Evolutionary conservation across 2,888 invertebrate genomes (phyloP).

Genomic region (Thecocarcelia acutangulata): DNA sequence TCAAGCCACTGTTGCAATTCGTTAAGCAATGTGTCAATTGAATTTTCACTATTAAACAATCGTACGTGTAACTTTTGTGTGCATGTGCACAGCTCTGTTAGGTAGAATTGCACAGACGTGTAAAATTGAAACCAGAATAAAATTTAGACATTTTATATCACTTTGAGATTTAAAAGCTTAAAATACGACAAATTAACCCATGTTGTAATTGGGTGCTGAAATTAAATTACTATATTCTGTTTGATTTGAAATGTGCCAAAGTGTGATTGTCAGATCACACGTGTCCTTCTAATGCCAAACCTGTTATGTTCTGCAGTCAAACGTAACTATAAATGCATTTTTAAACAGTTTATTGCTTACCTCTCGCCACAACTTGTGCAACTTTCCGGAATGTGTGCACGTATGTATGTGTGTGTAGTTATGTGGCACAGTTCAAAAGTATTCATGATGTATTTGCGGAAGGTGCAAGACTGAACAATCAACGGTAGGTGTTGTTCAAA

Average conservation of each 20-base stretch:
- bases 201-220: conserved; percentile 61
- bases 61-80: conserved; percentile 16
- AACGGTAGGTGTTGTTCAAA: too few relatives aligned
- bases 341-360: neutral
- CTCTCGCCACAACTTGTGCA: neutral
- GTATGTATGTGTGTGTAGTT: neutral
- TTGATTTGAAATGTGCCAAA: conserved; percentile 61
- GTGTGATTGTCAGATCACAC: conserved; percentile 60
- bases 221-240: conserved; percentile 67
- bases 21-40: conserved; percentile 39
- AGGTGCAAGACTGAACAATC: too few relatives aligned
- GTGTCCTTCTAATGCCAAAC: conserved; percentile 55
- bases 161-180: conserved; percentile 63
- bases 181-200: conserved; percentile 57
- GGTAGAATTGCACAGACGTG: conserved; percentile 27
- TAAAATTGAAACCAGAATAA: conserved; percentile 31
- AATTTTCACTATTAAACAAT: conserved; percentile 26
- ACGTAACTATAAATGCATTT: conserved; percentile 50
- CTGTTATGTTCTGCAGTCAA: conserved; percentile 41
- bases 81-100: neutral
- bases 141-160: conserved; percentile 61
- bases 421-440: too few relatives aligned
- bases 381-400: neutral
- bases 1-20: conserved; percentile 38
- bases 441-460: too few relatives aligned